Base-by-base conservation (phyloP, 2,113 vertebrate species). In the Fulica atra region DNA sequence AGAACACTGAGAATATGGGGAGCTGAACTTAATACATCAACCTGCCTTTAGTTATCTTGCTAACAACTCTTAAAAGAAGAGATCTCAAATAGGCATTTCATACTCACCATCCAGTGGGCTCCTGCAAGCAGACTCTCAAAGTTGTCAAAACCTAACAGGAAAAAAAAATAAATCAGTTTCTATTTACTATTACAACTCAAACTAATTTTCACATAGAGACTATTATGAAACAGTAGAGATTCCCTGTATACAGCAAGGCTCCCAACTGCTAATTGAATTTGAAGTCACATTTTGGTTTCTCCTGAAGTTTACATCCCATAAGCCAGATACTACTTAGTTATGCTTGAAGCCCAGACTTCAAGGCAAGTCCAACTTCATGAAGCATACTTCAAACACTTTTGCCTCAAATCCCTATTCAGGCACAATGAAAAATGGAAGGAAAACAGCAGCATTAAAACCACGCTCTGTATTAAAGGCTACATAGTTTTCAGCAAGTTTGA, bases 91-190 rank as follows among this genome's bases (percentile, higher is more conserved):
- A 21, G 24, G 38, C 17, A 71, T 44, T 21, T 8, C 64, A 68
- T 31, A 98, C 99, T 94, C 96, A 99, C 99, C 99, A 99, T 99
- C 99, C 99, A 99, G 95, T 99, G 99, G 89, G 99, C 99, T 95
- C 99, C 99, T 0, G 98, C 96, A 26, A 99, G 98, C 93, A 99
- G 98, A 92, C 96, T 98, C 97, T 99, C 98, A 20, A 99, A 99
- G 98, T 99, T 98, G 88, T 98, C 98, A 97, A 97, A 98, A 93
- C 98, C 98, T 98, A 93, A 94, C 31, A 95, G 76, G 1, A 29
- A 92, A 96, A 95, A 79, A 56, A 53, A 56, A 53, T 24, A 44
- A 44, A 46, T 29, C 36, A 48, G 25, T 73, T 33, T 38, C 4
- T 50, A 87, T 60, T 92, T 85, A 59, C 25, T 77, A 18, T 33